phyloP scores from a whole-genome alignment of 2,113 vertebrate species.

The Camelus bactrianus region DNA sequence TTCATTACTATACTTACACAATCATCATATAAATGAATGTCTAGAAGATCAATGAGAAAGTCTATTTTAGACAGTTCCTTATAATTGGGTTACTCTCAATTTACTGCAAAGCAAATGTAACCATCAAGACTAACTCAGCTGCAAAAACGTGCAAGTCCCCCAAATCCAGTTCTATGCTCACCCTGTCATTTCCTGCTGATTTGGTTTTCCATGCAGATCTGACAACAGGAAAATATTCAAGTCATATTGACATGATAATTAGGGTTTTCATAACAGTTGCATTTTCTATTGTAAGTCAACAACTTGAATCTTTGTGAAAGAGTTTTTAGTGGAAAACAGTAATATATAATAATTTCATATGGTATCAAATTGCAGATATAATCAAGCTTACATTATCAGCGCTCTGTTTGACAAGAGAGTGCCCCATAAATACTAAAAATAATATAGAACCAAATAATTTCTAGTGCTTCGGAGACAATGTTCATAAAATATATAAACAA shows the following conservation, averaged over 20 bases:
- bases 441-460: background rate
- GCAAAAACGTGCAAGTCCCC: background rate
- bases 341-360: background rate
- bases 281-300: background rate
- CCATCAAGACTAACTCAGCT: background rate
- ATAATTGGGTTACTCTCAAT: background rate
- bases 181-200: background rate
- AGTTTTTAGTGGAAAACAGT: background rate
- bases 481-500: background rate
- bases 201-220: background rate
- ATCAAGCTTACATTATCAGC: background rate
- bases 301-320: background rate
- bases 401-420: background rate
- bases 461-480: background rate
- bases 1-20: background rate
- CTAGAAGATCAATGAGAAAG: background rate
- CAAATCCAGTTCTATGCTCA: background rate
- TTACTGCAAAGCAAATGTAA: background rate
- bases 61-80: background rate
- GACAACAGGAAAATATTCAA: background rate
- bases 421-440: background rate
- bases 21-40: background rate
- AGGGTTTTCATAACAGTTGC: background rate
- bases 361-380: background rate
- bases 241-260: background rate